These are phyloP conservation scores for Notarius lentiginosus DNA, from an alignment of 2,113 vertebrate genomes.

Conservation along the genomic window DNA sequence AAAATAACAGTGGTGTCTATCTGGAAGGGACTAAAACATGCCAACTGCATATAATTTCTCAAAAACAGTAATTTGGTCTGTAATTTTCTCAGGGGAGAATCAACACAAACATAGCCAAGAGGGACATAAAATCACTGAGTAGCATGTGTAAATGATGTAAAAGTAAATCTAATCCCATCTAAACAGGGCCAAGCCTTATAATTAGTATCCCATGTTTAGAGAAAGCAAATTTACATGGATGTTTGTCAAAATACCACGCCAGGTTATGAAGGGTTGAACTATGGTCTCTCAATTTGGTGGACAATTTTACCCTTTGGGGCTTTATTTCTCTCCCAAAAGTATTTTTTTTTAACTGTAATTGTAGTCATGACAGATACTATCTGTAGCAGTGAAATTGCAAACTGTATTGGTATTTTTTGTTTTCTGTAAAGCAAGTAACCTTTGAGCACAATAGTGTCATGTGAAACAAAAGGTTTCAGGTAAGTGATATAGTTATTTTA, in stretches of 20 bases:
- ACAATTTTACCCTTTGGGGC: background rate
- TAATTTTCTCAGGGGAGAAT: background rate
- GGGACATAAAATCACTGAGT: constrained; percentile 4
- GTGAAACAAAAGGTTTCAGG: background rate
- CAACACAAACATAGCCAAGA: constrained; percentile 1
- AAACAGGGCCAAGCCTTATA: background rate
- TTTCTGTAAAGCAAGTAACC: background rate
- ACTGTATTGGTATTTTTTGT: background rate
- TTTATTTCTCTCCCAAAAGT: background rate
- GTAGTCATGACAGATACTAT: no score
- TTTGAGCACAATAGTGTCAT: background rate
- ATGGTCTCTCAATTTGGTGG: background rate
- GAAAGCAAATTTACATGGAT: background rate
- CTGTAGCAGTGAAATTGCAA: background rate
- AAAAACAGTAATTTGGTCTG: background rate
- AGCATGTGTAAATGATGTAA: background rate
- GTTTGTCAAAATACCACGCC: background rate
- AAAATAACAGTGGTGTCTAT: background rate
- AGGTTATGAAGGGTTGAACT: background rate
- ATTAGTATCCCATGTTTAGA: background rate
- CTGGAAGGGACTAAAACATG: background rate
- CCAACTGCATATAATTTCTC: background rate
- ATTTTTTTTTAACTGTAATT: background rate
- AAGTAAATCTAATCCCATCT: background rate
- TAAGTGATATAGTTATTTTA: background rate